phyloP scores from a whole-genome alignment of 2,797 vertebrate genomes.

The Selene dorsalis region DNA sequence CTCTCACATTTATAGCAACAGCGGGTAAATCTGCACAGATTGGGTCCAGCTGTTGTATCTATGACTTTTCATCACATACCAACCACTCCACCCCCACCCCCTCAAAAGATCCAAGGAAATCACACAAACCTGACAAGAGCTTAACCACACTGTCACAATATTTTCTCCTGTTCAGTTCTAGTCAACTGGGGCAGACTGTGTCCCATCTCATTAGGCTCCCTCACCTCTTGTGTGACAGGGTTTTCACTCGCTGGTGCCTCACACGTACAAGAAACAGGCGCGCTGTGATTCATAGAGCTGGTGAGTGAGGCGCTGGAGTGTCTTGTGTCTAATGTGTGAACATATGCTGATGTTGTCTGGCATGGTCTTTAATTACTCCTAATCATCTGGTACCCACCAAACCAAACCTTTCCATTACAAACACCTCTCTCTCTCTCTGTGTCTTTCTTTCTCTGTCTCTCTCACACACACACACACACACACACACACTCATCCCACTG shows the following conservation, averaged over 20 bases:
- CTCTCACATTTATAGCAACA: conserved; percentile 8
- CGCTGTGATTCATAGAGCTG: conserved; percentile 48
- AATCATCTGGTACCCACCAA: conserved; percentile 63
- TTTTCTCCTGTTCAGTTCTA: conserved; percentile 22
- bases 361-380: conserved; percentile 69
- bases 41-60: conserved; percentile 18
- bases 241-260: conserved; percentile 13
- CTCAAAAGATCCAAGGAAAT: not conserved
- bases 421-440: conserved; percentile 37
- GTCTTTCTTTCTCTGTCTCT: not conserved
- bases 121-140: not conserved
- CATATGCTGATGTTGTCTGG: conserved; percentile 63
- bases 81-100: too few species aligned
- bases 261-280: conserved; percentile 22
- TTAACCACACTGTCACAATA: conserved; percentile 1
- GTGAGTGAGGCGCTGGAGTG: conserved; percentile 30
- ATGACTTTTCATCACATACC: not conserved
- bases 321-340: conserved; percentile 64
- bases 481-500: conserved; percentile 6
- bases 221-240: conserved; percentile 12
- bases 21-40: conserved; percentile 11
- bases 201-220: conserved; percentile 15
- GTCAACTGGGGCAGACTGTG: conserved; percentile 2
- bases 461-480: conserved; percentile 25
- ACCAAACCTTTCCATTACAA: conserved; percentile 64